Base-by-base conservation (phyloP, 2,888 invertebrate species). In the Harpalus rufipes region DNA sequence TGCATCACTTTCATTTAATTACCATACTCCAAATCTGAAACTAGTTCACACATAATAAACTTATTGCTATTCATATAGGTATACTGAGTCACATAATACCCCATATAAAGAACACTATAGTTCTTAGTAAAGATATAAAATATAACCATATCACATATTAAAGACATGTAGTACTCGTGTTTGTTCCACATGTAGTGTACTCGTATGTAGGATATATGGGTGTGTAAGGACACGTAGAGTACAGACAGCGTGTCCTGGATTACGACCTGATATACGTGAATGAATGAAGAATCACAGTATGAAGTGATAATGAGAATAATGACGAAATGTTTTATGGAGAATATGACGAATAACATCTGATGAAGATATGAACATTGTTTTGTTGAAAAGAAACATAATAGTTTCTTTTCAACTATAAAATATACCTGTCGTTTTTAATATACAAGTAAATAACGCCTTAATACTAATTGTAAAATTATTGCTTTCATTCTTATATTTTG, bases 251-350 rank as follows among this genome's bases (percentile, higher is more conserved):
- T 80, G 82, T 82, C 82, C 82, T 39, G 82, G 72, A 82, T 63
- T 82, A 58, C 63, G 81, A 61, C 82, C 82, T 39, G 82, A 58
- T 72, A 82, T 82, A 63, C 68, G 72, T 82, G 56, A 68, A 81
- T 65, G 82, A 18, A 82, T 32, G 56, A 16, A 68, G 14, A 68
- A 32, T 32, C 32, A 16, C 14, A 14, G n/a, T 14, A 12, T 16
- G 16, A 59, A 4, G 10, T 51, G 44, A 12, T 8, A 51, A 51
- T 51, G 44, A 51, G 44, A 51, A 51, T 51, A 51, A 12, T 51
- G 44, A 51, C 44, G 12, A 51, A 51, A 51, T 51, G 44, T 51
- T 51, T 51, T 51, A 51, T 12, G 10, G 0, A 51, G 0, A 8
- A 32, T 0, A 10, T 51, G 44, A 51, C 44, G 44, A 12, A 12